Evolutionary conservation across 2,113 vertebrate genomes (phyloP), one percentile per base, ranked within the genome.

Genomic region (Lepidothrix coronata): DNA sequence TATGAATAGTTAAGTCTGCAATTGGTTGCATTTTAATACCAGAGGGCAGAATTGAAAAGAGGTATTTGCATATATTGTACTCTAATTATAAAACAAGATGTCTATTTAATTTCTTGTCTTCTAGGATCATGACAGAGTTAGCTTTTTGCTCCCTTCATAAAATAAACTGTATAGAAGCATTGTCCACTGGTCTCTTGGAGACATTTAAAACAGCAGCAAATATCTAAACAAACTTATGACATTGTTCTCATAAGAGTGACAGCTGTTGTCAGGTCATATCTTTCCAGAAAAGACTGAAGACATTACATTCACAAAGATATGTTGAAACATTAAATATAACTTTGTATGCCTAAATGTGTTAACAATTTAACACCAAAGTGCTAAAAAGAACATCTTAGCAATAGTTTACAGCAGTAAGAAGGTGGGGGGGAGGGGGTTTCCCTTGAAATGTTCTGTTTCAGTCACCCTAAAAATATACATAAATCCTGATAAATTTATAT

Each of bases 351-450:
- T 87, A 74, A 74, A 77, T 27, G 3, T 72, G 23, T 65, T 85
- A 89, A 58, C 20, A 58, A 11, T 87, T 9, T 58, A 80, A 46
- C 51, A 70, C 80, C 54, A 73, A 49, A 88, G 9, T 86, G 19
- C 12, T 43, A 74, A 62, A 92, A 92, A 83, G 30, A 91, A 24
- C 7, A 14, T 33, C 37, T 68, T 68, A 63, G 22, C 14, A 55
- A 57, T 35, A 55, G 19, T 48, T 88, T 44, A 57, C 11, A 65
- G 21, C 9, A 3, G 7, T 52, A 73, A 46, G 44, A 46, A 66
- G 31, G 31, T 2, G 0, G 1, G 0, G 6, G 4, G n/a, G n/a
- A n/a, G n/a, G 0, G 1, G 13, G n/a, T 35, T 78, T 31, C 3
- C 8, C 13, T 2, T 4, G 8, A 71, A 27, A 80, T 35, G 2